Base-by-base conservation (phyloP, 2,113 vertebrate genomes). In the Sceloporus tristichus region DNA sequence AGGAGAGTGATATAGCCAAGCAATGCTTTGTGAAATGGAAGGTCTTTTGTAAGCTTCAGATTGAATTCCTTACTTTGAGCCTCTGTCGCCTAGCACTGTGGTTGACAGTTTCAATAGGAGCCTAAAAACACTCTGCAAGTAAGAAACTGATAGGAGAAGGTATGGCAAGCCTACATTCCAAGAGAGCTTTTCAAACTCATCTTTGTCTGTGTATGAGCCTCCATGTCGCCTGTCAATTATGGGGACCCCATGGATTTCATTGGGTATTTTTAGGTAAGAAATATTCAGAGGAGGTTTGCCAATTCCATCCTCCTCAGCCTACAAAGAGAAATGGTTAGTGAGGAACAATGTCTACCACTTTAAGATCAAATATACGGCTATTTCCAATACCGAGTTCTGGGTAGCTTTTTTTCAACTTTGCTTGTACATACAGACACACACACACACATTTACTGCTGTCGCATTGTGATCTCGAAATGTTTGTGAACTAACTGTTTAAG, bases 401-500 rank as follows among this genome's bases (percentile, higher is more conserved):
- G 1, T 65, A 54, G 34, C n/a, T 62, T 68, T 70, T 70, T 9
- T 25, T 23, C 66, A 68, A 27, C 7, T 27, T 68, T 68, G 66
- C 65, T 25, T 66, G 18, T 66, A 7, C 73, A 3, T 74, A 21
- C 38, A 70, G 3, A 7, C 42, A 23, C 38, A 14, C 25, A 48
- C 25, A 48, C 34, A 23, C 86, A 94, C 56, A 94, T 87, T 79
- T 90, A 82, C 40, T 93, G 74, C 90, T 90, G 78, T 84, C 91
- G 85, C 9, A 0, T 27, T 93, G 87, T 89, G 82, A 91, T 87
- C 90, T 92, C 86, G 92, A 87, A 18, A 71, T 59, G 94, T 93
- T 94, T 95, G 93, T 95, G 87, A 90, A 91, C 82, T 93, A 94
- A 91, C 93, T 78, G 88, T 89, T 96, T 92, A 93, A 93, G 80